Conservation (phyloP, 1,140 invertebrate species). For the Lepidurus packardi region DNA sequence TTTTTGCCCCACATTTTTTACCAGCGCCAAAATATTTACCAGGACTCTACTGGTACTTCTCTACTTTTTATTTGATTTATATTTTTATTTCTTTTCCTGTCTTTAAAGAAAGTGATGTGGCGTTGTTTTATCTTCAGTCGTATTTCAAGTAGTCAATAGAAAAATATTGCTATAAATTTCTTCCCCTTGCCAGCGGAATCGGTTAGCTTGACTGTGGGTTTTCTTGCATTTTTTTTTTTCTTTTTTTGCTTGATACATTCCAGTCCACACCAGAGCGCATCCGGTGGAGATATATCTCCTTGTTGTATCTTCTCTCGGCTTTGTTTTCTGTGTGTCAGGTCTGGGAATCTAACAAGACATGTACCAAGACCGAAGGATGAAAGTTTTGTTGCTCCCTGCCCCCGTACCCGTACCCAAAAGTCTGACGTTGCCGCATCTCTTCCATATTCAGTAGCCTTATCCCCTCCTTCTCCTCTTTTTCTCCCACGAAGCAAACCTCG, state of each 20-base stretch:
- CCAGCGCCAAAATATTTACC: neutral
- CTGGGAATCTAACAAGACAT: slow-evolving; percentile 4
- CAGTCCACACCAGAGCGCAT: slow-evolving; percentile 13
- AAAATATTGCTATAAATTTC: slow-evolving; percentile 19
- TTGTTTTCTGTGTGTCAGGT: slow-evolving; percentile 19
- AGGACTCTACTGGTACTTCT: neutral
- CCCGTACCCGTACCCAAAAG: neutral
- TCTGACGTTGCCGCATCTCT: slow-evolving; percentile 8
- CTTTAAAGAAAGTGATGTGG: neutral
- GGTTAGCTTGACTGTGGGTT: neutral
- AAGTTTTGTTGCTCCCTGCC: neutral
- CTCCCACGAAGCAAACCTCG: neutral
- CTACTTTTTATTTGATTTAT: neutral
- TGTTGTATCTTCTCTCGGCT: neutral
- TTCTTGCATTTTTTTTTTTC: neutral
- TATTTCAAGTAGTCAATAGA: slow-evolving; percentile 14
- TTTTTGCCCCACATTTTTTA: neutral
- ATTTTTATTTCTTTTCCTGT: neutral
- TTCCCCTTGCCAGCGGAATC: neutral
- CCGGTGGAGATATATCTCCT: slow-evolving; percentile 1
- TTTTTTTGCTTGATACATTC: neutral
- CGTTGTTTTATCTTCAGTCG: neutral
- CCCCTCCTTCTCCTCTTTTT: neutral
- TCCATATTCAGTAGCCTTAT: slow-evolving; percentile 18
- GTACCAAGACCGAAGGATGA: neutral